Conservation (phyloP, 2,797 vertebrate species). For the Myotis vivesi region DNA sequence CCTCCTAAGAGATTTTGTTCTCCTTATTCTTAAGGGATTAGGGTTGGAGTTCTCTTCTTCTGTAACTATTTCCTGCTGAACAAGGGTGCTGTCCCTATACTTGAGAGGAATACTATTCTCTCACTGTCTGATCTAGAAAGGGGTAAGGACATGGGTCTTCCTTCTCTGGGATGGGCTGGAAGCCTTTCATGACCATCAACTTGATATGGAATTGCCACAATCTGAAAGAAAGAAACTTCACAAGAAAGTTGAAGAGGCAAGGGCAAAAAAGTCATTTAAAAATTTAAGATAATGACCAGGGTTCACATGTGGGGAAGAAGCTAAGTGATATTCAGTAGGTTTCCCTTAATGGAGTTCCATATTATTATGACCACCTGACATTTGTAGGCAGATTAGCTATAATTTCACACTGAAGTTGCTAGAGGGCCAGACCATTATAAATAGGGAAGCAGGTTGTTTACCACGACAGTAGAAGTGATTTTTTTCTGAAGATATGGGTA, state of each 20-base stretch:
- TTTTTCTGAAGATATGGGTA: too few relatives aligned
- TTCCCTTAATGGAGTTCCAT: not conserved
- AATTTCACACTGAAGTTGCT: too few relatives aligned
- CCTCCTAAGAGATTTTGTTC: not conserved
- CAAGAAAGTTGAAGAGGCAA: not conserved
- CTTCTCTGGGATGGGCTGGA: not conserved
- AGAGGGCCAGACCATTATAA: too few relatives aligned
- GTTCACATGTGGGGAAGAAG: not conserved
- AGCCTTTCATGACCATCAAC: not conserved
- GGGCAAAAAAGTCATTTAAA: not conserved
- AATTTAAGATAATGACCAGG: not conserved
- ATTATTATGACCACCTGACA: too few relatives aligned
- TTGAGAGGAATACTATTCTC: not conserved
- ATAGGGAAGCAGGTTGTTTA: too few relatives aligned
- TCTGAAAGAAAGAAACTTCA: not conserved
- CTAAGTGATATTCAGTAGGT: not conserved
- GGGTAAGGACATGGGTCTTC: not conserved
- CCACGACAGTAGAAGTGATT: too few relatives aligned
- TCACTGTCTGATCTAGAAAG: not conserved
- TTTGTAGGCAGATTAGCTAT: too few relatives aligned
- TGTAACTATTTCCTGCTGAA: not conserved
- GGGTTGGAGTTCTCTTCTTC: not conserved
- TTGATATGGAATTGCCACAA: not conserved
- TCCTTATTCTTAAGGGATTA: not conserved
- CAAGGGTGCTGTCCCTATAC: not conserved